A percentile compares a stretch with the other conserved stretches of the same genome.
Conservation (phyloP, 2,888 invertebrate genomes). For the Piscicola geometra region DNA sequence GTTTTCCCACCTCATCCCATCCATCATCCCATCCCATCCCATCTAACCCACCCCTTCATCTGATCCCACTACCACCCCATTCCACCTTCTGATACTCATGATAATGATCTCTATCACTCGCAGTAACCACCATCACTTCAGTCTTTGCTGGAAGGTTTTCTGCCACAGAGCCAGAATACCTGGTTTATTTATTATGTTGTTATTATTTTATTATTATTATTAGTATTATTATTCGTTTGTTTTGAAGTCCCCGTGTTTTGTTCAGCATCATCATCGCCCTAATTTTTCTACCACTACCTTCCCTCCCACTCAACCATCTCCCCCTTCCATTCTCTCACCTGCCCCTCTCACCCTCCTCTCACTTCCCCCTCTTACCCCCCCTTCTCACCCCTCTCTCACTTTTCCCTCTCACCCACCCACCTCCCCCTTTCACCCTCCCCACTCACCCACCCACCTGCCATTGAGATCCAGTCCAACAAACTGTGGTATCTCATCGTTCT, state of each 20-base stretch:
- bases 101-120: constrained; percentile 50
- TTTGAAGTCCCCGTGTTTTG: too few species aligned
- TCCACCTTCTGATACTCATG: constrained; percentile 47
- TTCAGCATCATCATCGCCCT: background rate
- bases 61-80: background rate
- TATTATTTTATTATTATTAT: too few species aligned
- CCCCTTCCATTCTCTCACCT: background rate
- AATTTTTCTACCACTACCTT: background rate
- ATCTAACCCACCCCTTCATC: background rate
- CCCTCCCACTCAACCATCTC: background rate
- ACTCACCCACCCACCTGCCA: constrained; percentile 62
- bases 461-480: constrained; percentile 71
- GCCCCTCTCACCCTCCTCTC: too few species aligned
- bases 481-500: constrained; percentile 93
- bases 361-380: too few species aligned
- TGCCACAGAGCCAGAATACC: constrained; percentile 85
- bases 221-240: too few species aligned
- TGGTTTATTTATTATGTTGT: too few species aligned
- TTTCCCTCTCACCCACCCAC: too few species aligned
- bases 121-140: constrained; percentile 64
- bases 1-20: too few species aligned
- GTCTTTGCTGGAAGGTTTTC: constrained; percentile 90
- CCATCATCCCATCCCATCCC: background rate
- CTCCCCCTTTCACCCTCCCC: background rate
- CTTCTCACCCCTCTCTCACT: too few species aligned